These are phyloP conservation scores for Koerneria pararmatus DNA, from an alignment of 2,888 invertebrate genomes.

Conservation along the genomic window DNA sequence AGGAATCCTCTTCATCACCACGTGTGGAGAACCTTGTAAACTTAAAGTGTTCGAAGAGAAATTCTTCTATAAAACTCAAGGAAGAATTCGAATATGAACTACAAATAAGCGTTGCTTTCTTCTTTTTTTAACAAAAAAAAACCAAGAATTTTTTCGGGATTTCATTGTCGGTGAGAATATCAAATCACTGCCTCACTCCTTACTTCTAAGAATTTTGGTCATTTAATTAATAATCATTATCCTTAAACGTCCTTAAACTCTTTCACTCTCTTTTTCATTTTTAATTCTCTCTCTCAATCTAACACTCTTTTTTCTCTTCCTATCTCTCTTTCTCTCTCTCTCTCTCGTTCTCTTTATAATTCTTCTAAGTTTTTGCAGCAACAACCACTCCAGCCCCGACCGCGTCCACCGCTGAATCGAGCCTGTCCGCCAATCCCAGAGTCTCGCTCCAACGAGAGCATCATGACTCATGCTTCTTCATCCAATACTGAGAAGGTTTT, in stretches of 20 bases:
- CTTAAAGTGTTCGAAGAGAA: no score
- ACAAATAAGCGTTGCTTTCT: neutral
- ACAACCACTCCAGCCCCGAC: conserved; percentile 23
- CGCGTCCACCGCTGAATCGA: conserved; percentile 55
- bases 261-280: neutral
- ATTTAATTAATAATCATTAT: conserved; percentile 16
- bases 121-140: neutral
- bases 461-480: conserved; percentile 43
- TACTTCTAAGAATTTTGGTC: neutral
- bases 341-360: conserved; percentile 11
- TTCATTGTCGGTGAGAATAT: neutral
- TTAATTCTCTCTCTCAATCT: conserved; percentile 1
- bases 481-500: no score
- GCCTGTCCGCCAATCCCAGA: conserved; percentile 59
- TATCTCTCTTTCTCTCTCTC: conserved; percentile 20
- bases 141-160: no score
- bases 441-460: conserved; percentile 54
- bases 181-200: conserved; percentile 11
- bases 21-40: no score
- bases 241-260: neutral
- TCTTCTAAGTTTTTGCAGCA: neutral
- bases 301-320: conserved; percentile 5
- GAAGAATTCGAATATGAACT: neutral
- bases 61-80: no score
- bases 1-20: no score